Base-by-base conservation (phyloP, 1,140 invertebrate genomes). In the Drosophila pseudoananassae region DNA sequence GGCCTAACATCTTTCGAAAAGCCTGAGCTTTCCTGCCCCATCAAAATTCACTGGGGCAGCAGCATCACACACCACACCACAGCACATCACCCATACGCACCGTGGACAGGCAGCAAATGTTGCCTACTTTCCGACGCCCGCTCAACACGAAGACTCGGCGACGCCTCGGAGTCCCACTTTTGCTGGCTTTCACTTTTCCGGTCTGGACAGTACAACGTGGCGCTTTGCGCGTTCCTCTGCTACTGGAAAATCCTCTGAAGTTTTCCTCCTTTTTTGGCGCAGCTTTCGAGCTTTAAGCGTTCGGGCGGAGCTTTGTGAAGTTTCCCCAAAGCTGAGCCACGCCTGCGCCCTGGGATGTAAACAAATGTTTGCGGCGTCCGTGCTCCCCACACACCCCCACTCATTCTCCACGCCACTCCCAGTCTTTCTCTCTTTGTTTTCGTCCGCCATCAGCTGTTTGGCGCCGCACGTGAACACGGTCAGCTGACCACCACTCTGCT, bases 331-430 rank as follows among this genome's bases (percentile, higher is more conserved):
- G 80, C 80, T 83, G 38, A 14, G 80, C 20, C 78, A 76, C 79
- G 79, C 76, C 64, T 83, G 79, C 79, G 79, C 57, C 20, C 8
- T 3, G 17, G 1, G 23, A 75, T 66, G 79, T 83, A 83, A 83
- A 83, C 79, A 83, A 75, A 43, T 46, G 43, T 12, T 29, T 9
- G n/a, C 25, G 20, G n/a, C n/a, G 27, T 14, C 14, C 40, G 33
- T n/a, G n/a, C 12, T 20, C 9, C 8, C 31, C 31, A 9, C 31
- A 3, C 31, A 10, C 2, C 33, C 12, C 33, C 33, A 36, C 33
- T 4, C 33, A 4, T 36, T n/a, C 12, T 36, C 12, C 10, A 10
- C 10, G 10, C 33, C 10, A 31, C 10, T n/a, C 33, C 33, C 33
- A 12, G n/a, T n/a, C 33, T 12, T 36, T 36, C 33, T 12, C 10